These are phyloP conservation scores for Tyto alba DNA, from an alignment of 2,113 vertebrate species.

Conservation along the genomic window DNA sequence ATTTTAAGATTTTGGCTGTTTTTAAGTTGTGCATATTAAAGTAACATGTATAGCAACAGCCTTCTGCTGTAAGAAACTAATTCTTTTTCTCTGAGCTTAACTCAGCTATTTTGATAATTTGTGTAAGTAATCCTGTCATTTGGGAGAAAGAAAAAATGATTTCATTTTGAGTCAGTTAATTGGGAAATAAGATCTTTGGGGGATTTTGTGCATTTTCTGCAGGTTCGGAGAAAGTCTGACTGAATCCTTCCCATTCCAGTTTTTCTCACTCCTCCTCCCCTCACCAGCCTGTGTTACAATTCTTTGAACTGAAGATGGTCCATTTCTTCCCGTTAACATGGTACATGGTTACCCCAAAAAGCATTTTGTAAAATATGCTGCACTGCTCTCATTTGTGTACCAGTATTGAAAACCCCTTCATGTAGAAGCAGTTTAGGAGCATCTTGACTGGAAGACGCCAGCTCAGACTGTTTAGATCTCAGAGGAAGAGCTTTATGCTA, in stretches of 20 bases:
- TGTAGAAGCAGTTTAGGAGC: neutral
- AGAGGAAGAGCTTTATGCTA: conserved; percentile 1
- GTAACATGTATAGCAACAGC: conserved; percentile 50
- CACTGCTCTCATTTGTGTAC: neutral
- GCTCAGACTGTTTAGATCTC: neutral
- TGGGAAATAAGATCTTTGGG: conserved; percentile 57
- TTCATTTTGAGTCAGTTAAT: conserved; percentile 64
- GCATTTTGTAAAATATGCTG: neutral
- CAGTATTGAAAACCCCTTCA: neutral
- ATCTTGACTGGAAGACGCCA: neutral
- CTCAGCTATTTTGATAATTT: conserved; percentile 60
- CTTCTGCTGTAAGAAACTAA: conserved; percentile 56
- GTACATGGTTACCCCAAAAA: neutral
- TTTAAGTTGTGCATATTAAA: conserved; percentile 61
- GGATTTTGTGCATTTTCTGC: conserved; percentile 49
- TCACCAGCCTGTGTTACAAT: neutral
- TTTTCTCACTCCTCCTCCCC: neutral
- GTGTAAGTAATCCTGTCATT: conserved; percentile 64
- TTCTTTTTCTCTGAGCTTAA: conserved; percentile 53
- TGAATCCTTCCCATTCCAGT: neutral
- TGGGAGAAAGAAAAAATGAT: conserved; percentile 59
- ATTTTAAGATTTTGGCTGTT: conserved; percentile 60
- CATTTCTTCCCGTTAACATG: neutral
- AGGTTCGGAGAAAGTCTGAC: conserved; percentile 13
- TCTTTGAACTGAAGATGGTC: neutral